phyloP scores from a whole-genome alignment of 2,113 vertebrate species.

The Eubucco bourcierii region DNA sequence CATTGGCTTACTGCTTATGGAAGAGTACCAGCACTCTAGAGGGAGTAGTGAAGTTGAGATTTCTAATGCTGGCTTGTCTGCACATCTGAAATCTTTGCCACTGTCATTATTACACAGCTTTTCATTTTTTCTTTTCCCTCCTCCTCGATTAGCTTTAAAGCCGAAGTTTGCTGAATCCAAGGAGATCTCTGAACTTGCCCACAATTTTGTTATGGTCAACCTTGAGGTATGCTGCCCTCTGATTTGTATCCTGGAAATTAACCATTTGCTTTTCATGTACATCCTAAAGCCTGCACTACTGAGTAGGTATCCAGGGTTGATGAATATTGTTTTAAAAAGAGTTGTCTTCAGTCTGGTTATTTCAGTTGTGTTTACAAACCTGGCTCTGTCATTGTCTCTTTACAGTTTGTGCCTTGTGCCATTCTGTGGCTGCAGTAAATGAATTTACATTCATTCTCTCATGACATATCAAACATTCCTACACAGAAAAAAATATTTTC shows the following conservation, averaged over 20 bases:
- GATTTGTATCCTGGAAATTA: background rate
- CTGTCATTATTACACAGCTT: background rate
- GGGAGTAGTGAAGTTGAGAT: background rate
- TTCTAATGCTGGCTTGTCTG: background rate
- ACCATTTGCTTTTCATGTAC: background rate
- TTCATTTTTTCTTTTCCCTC: no score
- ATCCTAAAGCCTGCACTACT: background rate
- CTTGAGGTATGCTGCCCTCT: slow-evolving; percentile 84
- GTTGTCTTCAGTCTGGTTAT: background rate
- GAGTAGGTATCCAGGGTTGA: background rate
- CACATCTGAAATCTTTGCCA: background rate
- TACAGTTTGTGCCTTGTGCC: background rate
- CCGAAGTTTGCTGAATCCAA: slow-evolving; percentile 96
- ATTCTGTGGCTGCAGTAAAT: background rate
- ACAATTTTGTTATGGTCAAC: slow-evolving; percentile 99
- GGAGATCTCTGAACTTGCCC: slow-evolving; percentile 95
- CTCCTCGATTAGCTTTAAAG: slow-evolving; percentile 85
- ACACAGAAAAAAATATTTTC: background rate
- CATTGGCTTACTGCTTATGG: background rate
- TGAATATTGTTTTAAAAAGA: background rate
- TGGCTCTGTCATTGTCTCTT: background rate
- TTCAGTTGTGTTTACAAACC: background rate
- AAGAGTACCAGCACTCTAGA: background rate
- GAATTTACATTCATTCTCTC: background rate
- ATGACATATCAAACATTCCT: background rate